These are phyloP conservation scores for Blastobasis adustella DNA, from an alignment of 2,888 invertebrate genomes.

Conservation along the genomic window DNA sequence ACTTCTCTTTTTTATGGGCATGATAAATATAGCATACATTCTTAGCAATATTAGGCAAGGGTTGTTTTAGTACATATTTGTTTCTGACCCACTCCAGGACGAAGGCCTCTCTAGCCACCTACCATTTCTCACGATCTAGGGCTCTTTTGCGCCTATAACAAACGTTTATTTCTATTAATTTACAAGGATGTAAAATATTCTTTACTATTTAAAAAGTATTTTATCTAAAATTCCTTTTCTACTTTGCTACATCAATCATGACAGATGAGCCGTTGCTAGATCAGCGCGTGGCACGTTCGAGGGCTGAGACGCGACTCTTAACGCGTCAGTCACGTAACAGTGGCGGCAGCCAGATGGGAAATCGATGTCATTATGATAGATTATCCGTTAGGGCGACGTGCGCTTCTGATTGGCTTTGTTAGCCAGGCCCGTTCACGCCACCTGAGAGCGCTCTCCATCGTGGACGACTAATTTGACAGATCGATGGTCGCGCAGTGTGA, in stretches of 20 bases:
- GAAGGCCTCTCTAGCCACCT: too few species aligned
- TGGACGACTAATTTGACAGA: constrained; percentile 67
- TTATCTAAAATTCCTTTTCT: too few species aligned
- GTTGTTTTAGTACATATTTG: too few species aligned
- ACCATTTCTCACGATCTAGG: too few species aligned
- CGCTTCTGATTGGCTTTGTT: constrained; percentile 70
- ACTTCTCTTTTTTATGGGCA: too few species aligned
- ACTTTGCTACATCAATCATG: too few species aligned
- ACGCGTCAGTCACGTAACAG: constrained; percentile 38
- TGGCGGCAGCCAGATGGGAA: constrained; percentile 48
- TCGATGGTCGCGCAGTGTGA: constrained; percentile 53
- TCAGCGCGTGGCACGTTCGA: constrained; percentile 7
- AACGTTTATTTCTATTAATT: too few species aligned
- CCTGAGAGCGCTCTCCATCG: constrained; percentile 48
- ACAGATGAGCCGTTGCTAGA: too few species aligned
- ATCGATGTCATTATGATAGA: constrained; percentile 72
- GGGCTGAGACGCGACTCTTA: constrained; percentile 38
- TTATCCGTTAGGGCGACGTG: constrained; percentile 58
- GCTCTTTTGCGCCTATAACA: not conserved
- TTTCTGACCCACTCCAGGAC: not conserved
- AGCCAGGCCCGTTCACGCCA: constrained; percentile 53
- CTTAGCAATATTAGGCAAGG: too few species aligned
- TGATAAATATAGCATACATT: too few species aligned
- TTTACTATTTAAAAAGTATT: too few species aligned
- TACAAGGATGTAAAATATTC: too few species aligned